Evolutionary conservation across 2,113 vertebrate species (phyloP), one percentile per base, ranked within the genome.

Genomic region (Psettodes erumei): DNA sequence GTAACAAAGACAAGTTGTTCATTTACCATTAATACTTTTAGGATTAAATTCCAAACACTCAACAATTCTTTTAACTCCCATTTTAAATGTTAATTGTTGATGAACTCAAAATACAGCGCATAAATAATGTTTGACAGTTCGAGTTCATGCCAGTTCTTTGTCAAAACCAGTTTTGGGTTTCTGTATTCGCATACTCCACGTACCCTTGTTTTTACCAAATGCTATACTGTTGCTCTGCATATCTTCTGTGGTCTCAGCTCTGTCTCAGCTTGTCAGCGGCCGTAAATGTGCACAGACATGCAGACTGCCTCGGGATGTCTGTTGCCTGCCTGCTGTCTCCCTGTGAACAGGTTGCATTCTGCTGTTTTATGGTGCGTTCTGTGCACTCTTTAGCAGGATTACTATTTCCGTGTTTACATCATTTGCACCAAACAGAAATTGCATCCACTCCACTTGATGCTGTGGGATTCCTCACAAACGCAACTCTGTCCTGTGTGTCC

Each of bases 221-320:
- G 25, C 19, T 35, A 12, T 10, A 19, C 42, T 63, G 33, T 6
- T n/a, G 42, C n/a, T 54, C 11, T 47, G 37, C 65, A 18, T 67
- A 25, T 35, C 19, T 30, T 12, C 13, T 28, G 15, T 12, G 30
- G 33, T 73, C 32, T 56, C 16, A 4, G 47, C 16, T 59, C 18
- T 66, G 79, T 48, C 71, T 75, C 48, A 56, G 35, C 81, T 59
- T 87, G 83, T 82, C 67, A 54, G 69, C 56, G 2, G 58, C 51
- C 21, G 64, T 60, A 56, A 66, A 83, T 81, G 56, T 68, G 88
- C 63, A 13, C 32, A 64, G 67, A 87, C 85, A 66, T 61, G 82
- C 77, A 53, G 37, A 54, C 45, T 1, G 56, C 77, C 74, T 47
- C 21, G 15, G 79, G 78, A 72, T 58, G 3, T 47, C 38, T 15